Base-by-base conservation (phyloP, 2,888 invertebrate species). In the Smittia aterrima region DNA sequence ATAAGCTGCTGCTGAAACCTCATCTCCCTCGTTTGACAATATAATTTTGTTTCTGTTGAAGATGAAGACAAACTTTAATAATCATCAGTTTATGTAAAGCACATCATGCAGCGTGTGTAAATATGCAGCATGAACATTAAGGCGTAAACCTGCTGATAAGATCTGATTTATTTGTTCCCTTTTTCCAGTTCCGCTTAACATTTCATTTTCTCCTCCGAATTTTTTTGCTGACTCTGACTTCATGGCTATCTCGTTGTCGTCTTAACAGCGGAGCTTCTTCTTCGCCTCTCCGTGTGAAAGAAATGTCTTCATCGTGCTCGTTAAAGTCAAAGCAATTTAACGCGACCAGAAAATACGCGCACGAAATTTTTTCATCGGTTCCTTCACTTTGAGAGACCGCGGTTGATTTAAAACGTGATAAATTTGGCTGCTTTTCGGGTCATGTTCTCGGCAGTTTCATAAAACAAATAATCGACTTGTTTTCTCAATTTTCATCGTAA, bases 121-220 rank as follows among this genome's bases (percentile, higher is more conserved):
- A 58, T 22, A 20, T 22, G 22, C 58, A 58, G n/a, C 20, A 58
- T 22, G 22, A 58, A 22, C 22, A 58, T 58, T 58, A 58, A 22
- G 58, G 58, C 58, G 58, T 58, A 9, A 22, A 20, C 58, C 20
- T 4, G 58, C 18, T 58, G 58, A 58, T 58, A 58, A 20, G 20
- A 58, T 58, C 22, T 58, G 58, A 58, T 58, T 58, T 58, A 58
- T 58, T 58, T 20, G 58, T 58, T 58, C 22, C 58, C 22, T 58
- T 58, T 58, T 58, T 58, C 16, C 47, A 16, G 47, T 47, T 58
- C 24, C 58, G 24, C 58, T 58, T 58, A 22, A 20, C 58, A 24
- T 58, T 58, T 38, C 11, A 58, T 7, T 22, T 58, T 58, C 24
- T n/a, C 16, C 58, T 58, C n/a, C 58, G 24, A 47, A 47, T 47